Evolutionary conservation across 2,113 vertebrate genomes (phyloP), one percentile per base, ranked within the genome.

Genomic region (Edolisoma coerulescens): DNA sequence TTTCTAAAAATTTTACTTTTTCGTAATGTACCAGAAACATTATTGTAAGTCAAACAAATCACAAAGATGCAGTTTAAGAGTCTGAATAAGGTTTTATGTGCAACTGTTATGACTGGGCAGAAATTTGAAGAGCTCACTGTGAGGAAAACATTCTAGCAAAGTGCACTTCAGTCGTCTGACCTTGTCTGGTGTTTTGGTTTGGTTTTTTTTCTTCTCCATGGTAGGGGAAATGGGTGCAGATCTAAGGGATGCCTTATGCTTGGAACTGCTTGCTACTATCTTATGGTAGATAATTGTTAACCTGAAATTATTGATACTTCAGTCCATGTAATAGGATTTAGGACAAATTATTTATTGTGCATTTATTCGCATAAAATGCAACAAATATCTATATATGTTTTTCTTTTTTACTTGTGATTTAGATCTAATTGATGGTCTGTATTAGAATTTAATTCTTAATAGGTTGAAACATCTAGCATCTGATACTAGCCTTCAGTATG

Each of bases 51-150:
- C 39, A 63, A 35, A 30, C 16, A 59, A 59, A 21, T 84, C 10
- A 26, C 0, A 2, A 76, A 69, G 17, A 63, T 0, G 0, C 6
- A 23, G 7, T 61, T 7, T 28, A 67, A 47, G 28, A 70, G 19
- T 22, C 22, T 71, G 13, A 21, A 26, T 73, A 28, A 73, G 3
- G 16, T 64, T 63, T 16, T 59, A 32, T 33, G 17, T 64, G 35
- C 33, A 89, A 4, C 10, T 77, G 6, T 64, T 84, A 45, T 0
- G 4, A 42, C 5, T 87, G 30, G 41, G 30, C 7, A 61, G n/a
- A 85, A 77, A 33, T 65, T 60, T 64, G 5, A 70, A 65, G 30
- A 77, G 5, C 12, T 87, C 6, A 1, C 32, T 49, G 0, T 61
- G 53, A 60, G 35, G 44, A 54, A 77, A 45, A 81, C 30, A 6